Evolutionary conservation across 2,797 vertebrate species (phyloP), one percentile per base, ranked within the genome.

Genomic region (Percopsis omiscomaycus): DNA sequence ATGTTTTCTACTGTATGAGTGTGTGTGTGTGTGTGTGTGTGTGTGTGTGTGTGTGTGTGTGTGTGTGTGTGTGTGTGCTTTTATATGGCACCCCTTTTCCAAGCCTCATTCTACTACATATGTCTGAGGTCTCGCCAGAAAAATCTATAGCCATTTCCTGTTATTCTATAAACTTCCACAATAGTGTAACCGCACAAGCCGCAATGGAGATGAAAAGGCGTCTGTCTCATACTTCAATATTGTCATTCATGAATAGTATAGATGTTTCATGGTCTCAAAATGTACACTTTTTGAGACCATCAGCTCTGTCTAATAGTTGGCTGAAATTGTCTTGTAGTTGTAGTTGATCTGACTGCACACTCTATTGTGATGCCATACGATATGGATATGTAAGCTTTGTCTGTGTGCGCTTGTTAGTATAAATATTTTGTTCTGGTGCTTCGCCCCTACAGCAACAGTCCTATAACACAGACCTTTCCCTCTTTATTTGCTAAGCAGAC

Each of bases 81-180:
- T 60, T 60, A 57, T 61, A 55, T 58, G 62, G 55, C 75, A 75
- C 61, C 61, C 68, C 66, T 49, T 60, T 57, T 66, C 65, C 44
- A 53, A 28, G 16, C 46, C 63, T 59, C 75, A 69, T 89, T 76
- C 74, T 77, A 81, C 68, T 69, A 75, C 49, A 78, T 76, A 69
- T 83, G 76, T 80, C 68, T 76, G 75, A 77, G 69, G 69, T 71
- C 68, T 62, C 54, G 79, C 77, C 86, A 88, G n/a, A 60, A 71
- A 66, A 73, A 71, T 83, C 65, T 73, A 81, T 74, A 75, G 82
- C 79, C 82, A 77, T 91, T 90, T 91, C 87, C 87, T 92, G 87
- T 92, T 92, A 84, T 90, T 90, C 83, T 83, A 75, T 74, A 84
- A 84, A 83, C 74, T 73, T 88, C 78, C 82, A 85, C 83, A 77